Evolutionary conservation across 2,113 vertebrate genomes (phyloP), one percentile per base, ranked within the genome.

Genomic region (Brienomyrus brachyistius): DNA sequence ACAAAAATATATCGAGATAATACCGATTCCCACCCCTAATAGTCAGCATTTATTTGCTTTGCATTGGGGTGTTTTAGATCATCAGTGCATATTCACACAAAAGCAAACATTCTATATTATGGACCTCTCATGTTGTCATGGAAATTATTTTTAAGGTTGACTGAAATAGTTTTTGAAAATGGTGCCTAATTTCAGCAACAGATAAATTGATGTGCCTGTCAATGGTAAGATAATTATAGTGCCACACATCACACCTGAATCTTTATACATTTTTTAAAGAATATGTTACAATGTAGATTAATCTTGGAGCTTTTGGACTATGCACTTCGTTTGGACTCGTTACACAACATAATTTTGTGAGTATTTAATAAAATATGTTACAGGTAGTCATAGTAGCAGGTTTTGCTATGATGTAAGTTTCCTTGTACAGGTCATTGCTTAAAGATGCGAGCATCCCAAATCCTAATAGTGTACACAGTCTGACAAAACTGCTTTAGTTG

Each of bases 81-180:
- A 83, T 48, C 51, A 47, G 10, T 56, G 54, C 43, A 70, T 80
- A 47, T 89, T 19, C 15, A 89, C 50, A 83, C 62, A 77, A 17
- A 27, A 77, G 88, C 51, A 52, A 83, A 89, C 19, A 56, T 54
- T 82, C 51, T 10, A 52, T 45, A 83, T 5, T 82, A 43, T 27
- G 11, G 31, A 48, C 43, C 35, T 43, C 43, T 47, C 21, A 21
- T n/a, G 21, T 40, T 84, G 15, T n/a, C 82, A 84, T 7, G 77
- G 77, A 82, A 45, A 82, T 84, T 48, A 45, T 35, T 52, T 54
- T 15, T 13, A 56, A 54, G 51, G 21, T 59, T 66, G 59, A n/a
- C 51, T 85, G 43, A 89, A 89, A 89, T 89, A 3, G 66, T 80
- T 82, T 59, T 85, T 87, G 89, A 80, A 87, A 77, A 87, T 90